Evolutionary conservation across 2,888 invertebrate genomes (phyloP).

Genomic region (Dynastes hyllus): DNA sequence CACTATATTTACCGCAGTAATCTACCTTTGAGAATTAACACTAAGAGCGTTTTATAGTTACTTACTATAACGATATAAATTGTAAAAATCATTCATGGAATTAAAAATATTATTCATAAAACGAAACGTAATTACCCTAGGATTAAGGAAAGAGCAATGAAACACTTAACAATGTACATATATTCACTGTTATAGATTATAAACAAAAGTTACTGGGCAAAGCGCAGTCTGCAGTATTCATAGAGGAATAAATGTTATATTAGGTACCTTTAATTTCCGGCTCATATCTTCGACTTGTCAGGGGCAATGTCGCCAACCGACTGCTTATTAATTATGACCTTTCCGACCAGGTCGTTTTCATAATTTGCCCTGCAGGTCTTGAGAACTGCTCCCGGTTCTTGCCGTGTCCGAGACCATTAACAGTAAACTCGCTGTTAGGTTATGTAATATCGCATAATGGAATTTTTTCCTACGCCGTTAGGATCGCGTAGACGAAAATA

Average conservation of each 20-base stretch:
- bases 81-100: too few relatives aligned
- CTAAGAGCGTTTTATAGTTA: too few relatives aligned
- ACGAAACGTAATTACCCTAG: too few relatives aligned
- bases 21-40: too few relatives aligned
- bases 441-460: slow-evolving; percentile 42
- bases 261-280: slow-evolving; percentile 4
- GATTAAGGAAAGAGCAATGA: too few relatives aligned
- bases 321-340: slow-evolving; percentile 31
- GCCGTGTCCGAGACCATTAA: slow-evolving; percentile 28
- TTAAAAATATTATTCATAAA: too few relatives aligned
- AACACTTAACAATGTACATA: too few relatives aligned
- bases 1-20: too few relatives aligned
- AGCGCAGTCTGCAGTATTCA: too few relatives aligned
- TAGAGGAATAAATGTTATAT: neutral
- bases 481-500: slow-evolving; percentile 22
- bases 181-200: too few relatives aligned
- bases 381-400: slow-evolving; percentile 38
- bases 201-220: too few relatives aligned
- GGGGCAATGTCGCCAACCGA: slow-evolving; percentile 16
- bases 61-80: too few relatives aligned
- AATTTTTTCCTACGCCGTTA: slow-evolving; percentile 20
- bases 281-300: neutral
- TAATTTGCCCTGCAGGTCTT: slow-evolving; percentile 39
- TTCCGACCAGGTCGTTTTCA: slow-evolving; percentile 26
- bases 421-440: slow-evolving; percentile 23